Evolutionary conservation across 2,888 invertebrate genomes (phyloP).

Genomic region (Polydrusus pterygomalis): DNA sequence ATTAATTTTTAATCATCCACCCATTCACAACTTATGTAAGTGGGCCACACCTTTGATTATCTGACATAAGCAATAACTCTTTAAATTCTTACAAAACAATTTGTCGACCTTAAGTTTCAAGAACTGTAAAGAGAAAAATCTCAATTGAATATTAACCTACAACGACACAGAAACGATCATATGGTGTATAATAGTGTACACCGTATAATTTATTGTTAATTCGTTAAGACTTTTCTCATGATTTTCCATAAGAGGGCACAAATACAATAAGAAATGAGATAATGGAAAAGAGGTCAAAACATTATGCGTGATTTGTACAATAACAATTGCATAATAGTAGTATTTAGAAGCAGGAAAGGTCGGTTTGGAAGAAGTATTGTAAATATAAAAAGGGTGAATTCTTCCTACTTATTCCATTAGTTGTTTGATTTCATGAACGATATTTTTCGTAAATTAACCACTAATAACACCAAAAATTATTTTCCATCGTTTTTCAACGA

Average conservation of each 20-base stretch:
- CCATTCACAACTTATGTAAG: neutral
- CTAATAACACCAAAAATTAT: too few species aligned
- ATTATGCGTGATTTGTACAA: neutral
- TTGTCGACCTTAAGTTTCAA: slow-evolving; percentile 27
- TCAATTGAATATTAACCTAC: slow-evolving; percentile 8
- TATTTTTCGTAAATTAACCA: too few species aligned
- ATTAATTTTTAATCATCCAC: slow-evolving; percentile 7
- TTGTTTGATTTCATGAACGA: too few species aligned
- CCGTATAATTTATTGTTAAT: slow-evolving; percentile 1
- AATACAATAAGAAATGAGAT: slow-evolving; percentile 7
- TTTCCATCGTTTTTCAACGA: too few species aligned
- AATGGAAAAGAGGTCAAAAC: neutral
- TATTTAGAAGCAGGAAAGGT: neutral
- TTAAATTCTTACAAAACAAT: slow-evolving; percentile 26
- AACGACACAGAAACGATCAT: slow-evolving; percentile 9
- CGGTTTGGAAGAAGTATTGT: neutral
- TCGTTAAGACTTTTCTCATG: slow-evolving; percentile 23
- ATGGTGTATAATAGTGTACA: neutral
- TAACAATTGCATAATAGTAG: slow-evolving; percentile 11
- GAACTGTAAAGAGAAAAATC: slow-evolving; percentile 14
- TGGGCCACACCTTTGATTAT: slow-evolving; percentile 21
- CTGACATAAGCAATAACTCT: slow-evolving; percentile 19
- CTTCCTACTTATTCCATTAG: too few species aligned
- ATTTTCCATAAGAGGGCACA: slow-evolving; percentile 36
- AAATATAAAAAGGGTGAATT: too few species aligned